phyloP scores from a whole-genome alignment of 2,113 vertebrate genomes.

The Pomatorhinus ruficollis region DNA sequence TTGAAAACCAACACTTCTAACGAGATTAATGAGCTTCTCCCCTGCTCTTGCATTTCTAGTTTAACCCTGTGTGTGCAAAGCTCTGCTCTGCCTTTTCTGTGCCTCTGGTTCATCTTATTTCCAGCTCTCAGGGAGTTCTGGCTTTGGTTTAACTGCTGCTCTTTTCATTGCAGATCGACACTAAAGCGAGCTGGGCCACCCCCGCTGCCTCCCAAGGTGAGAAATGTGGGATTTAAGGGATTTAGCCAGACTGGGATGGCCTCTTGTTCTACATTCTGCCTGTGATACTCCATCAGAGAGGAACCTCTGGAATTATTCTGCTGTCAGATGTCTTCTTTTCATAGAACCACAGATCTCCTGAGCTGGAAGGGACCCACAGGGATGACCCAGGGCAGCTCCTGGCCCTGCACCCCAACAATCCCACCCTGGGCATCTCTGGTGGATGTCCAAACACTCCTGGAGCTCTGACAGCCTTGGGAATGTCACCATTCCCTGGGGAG shows the following conservation, averaged over 20 bases:
- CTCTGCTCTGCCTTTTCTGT: not conserved
- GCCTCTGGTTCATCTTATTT: not conserved
- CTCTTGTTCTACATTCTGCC: not conserved
- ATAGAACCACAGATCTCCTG: not conserved
- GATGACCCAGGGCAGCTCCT: rapidly evolving
- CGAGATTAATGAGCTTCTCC: not conserved
- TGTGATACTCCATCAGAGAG: not conserved
- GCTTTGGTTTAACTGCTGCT: not conserved
- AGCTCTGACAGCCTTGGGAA: not conserved
- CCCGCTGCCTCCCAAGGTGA: constrained; percentile 94
- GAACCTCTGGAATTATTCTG: not conserved
- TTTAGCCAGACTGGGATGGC: not conserved
- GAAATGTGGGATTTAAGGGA: not conserved
- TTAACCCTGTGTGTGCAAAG: constrained; percentile 1
- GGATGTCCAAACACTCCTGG: rapidly evolving
- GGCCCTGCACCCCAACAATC: not conserved
- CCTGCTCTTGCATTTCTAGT: not conserved
- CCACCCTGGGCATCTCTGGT: not conserved
- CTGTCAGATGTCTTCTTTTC: not conserved
- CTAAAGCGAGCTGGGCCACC: constrained; percentile 88
- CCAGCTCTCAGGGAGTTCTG: not conserved
- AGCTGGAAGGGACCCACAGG: not conserved
- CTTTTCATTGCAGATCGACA: constrained; percentile 81
- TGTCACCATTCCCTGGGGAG: not conserved
- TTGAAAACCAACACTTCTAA: not conserved